A percentile compares a stretch with the other conserved stretches of the same genome.
phyloP scores from a whole-genome alignment of 2,888 invertebrate genomes.

The Drosophila siamana region DNA sequence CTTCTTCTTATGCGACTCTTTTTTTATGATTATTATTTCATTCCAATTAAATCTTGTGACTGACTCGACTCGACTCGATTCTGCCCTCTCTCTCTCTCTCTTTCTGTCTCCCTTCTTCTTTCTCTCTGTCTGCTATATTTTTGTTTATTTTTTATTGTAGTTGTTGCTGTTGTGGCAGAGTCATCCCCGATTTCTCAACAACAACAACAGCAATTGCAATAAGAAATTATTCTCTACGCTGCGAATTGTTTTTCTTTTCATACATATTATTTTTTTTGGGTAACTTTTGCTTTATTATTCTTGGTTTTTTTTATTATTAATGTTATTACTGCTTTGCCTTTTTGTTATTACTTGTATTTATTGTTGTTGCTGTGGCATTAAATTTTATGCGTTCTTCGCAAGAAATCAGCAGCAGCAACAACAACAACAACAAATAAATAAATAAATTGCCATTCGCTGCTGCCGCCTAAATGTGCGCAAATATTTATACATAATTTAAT shows the following conservation, averaged over 20 bases:
- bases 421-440: conserved; percentile 52
- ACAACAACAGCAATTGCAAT: conserved; percentile 20
- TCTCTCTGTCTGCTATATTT: conserved; percentile 15
- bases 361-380: conserved; percentile 59
- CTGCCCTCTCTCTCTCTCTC: not conserved
- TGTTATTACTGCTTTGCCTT: conserved; percentile 29
- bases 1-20: conserved; percentile 50
- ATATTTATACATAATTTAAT: conserved; percentile 37
- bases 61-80: conserved; percentile 32
- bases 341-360: conserved; percentile 70
- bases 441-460: conserved; percentile 42
- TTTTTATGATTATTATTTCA: conserved; percentile 77
- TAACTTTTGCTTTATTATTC: conserved; percentile 64
- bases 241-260: conserved; percentile 26
- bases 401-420: conserved; percentile 35
- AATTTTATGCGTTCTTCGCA: conserved; percentile 67
- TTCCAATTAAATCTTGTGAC: conserved; percentile 81
- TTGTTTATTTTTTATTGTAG: conserved; percentile 44
- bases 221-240: conserved; percentile 32
- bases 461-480: conserved; percentile 28
- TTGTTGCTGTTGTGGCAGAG: conserved; percentile 5
- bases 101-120: no score
- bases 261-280: conserved; percentile 18
- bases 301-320: conserved; percentile 17
- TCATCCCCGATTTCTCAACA: conserved; percentile 11